Evolutionary conservation across 2,888 invertebrate species (phyloP), one percentile per base, ranked within the genome.

Genomic region (Volucella bombylans): DNA sequence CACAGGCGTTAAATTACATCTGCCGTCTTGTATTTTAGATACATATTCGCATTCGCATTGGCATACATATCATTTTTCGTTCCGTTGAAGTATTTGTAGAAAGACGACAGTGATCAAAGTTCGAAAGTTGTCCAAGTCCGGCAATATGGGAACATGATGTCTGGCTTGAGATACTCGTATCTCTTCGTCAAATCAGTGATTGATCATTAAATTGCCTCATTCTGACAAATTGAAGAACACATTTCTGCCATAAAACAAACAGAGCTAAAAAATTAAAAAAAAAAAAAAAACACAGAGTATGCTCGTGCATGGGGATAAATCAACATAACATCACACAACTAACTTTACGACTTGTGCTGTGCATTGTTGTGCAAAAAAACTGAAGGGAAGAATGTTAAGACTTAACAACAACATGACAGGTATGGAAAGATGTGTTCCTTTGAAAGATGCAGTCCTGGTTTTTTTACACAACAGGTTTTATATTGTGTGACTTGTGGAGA

Each of bases 171-270:
- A 52, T 59, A 38, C 38, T 61, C 45, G 50, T 65, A 82, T 85
- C 81, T 76, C 76, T 72, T 77, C 72, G 68, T 74, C 86, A 72
- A 77, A 80, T 65, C 76, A 85, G 77, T 86, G 86, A 86, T 86
- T 78, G 85, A 86, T 86, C 86, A 78, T 86, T 81, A 82, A 86
- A 81, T 82, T 81, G 78, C 78, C 81, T 65, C 77, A 81, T 78
- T 81, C 67, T 74, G 86, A 86, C 86, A 86, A 86, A 86, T 86
- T 86, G 85, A 59, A 77, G 81, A 85, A 85, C 71, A 72, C 72
- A 80, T 76, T 72, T 81, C 76, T 79, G 62, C 55, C 73, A 57
- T 79, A 73, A 83, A 73, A 73, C 82, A 73, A 83, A 82, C 79
- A 82, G 57, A 69, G 23, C 72, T 49, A 59, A 52, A 50, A 68